Conservation (phyloP, 1,140 invertebrate species). For the Drosophila sproati region DNA sequence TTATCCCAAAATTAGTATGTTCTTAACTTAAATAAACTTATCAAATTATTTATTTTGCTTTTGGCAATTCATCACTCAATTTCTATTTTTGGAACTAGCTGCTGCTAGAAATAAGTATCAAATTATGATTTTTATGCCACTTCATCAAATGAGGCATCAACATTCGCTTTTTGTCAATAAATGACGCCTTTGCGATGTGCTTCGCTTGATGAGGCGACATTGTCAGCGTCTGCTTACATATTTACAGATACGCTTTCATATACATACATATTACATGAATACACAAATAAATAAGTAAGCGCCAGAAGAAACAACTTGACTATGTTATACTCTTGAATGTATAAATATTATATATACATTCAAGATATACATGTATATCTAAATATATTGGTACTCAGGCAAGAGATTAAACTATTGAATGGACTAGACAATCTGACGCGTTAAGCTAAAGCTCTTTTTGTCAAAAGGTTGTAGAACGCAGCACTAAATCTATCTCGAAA, state of each 20-base stretch:
- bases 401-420: constrained; percentile 9
- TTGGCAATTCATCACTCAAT: constrained; percentile 16
- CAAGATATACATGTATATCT: too few species aligned
- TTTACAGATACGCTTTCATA: background rate
- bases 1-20: background rate
- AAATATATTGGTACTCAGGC: background rate
- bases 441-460: too few species aligned
- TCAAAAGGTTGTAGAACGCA: too few species aligned
- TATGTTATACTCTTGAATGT: constrained; percentile 13
- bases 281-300: constrained; percentile 3
- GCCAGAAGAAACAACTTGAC: constrained; percentile 5
- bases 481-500: too few species aligned
- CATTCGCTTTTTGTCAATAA: constrained; percentile 39
- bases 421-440: too few species aligned
- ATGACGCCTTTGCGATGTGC: constrained; percentile 21
- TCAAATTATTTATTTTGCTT: constrained; percentile 3
- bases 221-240: constrained; percentile 23
- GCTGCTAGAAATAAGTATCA: constrained; percentile 32
- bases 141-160: constrained; percentile 53
- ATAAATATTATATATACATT: too few species aligned
- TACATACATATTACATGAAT: background rate
- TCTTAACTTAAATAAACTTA: background rate
- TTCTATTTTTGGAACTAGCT: constrained; percentile 28
- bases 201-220: constrained; percentile 8
- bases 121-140: constrained; percentile 50